These are phyloP conservation scores for Andrena trimmerana DNA, from an alignment of 2,888 invertebrate species.

Conservation along the genomic window DNA sequence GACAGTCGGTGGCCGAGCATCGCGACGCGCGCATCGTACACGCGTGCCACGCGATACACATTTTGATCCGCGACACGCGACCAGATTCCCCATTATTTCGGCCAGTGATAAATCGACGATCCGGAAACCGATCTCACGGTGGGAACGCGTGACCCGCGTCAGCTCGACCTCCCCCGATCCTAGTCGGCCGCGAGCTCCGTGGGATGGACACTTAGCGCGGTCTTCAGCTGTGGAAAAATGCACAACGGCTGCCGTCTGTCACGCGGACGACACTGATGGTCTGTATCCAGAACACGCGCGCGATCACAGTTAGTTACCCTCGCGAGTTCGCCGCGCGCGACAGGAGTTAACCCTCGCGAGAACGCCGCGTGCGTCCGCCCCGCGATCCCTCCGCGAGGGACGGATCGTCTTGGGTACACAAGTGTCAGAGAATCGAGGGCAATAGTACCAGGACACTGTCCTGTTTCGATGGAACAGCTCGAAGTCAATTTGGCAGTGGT, in stretches of 20 bases:
- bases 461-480: not conserved
- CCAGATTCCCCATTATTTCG: not conserved
- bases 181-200: constrained; percentile 20
- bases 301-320: too few relatives aligned
- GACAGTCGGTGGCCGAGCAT: constrained; percentile 80
- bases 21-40: constrained; percentile 75
- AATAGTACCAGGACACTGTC: not conserved
- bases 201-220: constrained; percentile 32
- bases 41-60: constrained; percentile 24
- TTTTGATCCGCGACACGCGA: constrained; percentile 10
- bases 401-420: not conserved
- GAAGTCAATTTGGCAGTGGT: not conserved
- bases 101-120: not conserved
- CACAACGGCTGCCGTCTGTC: constrained; percentile 46
- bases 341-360: not conserved
- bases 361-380: too few relatives aligned
- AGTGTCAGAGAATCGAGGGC: not conserved
- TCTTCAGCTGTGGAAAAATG: constrained; percentile 49
- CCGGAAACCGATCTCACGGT: not conserved
- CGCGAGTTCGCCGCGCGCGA: constrained; percentile 2
- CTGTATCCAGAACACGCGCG: constrained; percentile 56
- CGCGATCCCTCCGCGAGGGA: too few relatives aligned
- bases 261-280: constrained; percentile 73
- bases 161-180: not conserved
- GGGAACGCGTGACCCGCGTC: not conserved